Base-by-base conservation (phyloP, 2,888 invertebrate species). In the Tetropium fuscum region DNA sequence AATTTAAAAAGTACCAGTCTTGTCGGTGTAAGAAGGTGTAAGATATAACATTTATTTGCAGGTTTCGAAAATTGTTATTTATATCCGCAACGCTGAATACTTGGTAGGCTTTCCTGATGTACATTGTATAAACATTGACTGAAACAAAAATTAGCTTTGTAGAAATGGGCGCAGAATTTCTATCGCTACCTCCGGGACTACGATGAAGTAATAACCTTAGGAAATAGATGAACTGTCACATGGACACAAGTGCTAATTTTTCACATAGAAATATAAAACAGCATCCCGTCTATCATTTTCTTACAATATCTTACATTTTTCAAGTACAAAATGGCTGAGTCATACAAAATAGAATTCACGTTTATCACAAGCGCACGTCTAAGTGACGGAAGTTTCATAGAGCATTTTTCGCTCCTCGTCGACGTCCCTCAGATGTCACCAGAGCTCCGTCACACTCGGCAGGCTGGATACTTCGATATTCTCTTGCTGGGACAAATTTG, bases 341-440 rank as follows among this genome's bases (percentile, higher is more conserved):
- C 69, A 69, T 73, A 75, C 64, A 74, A 72, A 74, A 72, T 71
- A 71, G 66, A 65, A 51, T 63, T 67, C 66, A 66, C 70, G 55
- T 64, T 64, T 71, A 71, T 71, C 71, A 71, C 71, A 71, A 71
- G 64, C 65, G 64, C 65, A 62, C 40, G 32, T 58, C 58, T 69
- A 75, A 60, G 78, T 85, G 60, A 74, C 66, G 58, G 72, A 71
- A 60, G 72, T 74, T 58, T 72, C 69, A 53, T 74, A 87, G 55
- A 78, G 73, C 34, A 71, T 60, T 45, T 72, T 82, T 83, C 85
- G 82, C 83, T 86, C 81, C 34, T 86, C 86, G 81, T 75, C 78
- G 58, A 83, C 84, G 59, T 69, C 84, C 72, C 85, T 83, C 77
- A 86, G 79, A 77, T 87, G 88, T 90, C 90, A 90, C 90, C 90